Base-by-base conservation (phyloP, 1,140 invertebrate genomes). In the Eubasilissa regina region DNA sequence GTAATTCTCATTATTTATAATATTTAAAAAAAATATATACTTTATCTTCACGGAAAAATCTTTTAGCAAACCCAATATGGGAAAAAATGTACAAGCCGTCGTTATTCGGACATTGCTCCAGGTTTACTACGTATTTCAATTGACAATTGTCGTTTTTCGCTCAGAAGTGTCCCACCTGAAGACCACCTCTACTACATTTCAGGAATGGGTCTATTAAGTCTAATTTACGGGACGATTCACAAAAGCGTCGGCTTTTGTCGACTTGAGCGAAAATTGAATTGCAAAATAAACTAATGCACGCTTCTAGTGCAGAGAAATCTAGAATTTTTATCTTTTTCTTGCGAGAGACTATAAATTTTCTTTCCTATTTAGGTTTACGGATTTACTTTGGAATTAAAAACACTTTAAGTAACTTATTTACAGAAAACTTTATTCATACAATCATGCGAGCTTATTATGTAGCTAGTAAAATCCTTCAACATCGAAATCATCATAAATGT, bases 251-350 rank as follows among this genome's bases (percentile, higher is more conserved):
- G 70, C 10, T 74, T 74, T 55, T 55, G 70, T 43, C n/a, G 48
- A 74, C 70, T 74, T 74, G 70, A 47, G 53, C 17, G 25, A 56
- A 74, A 74, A 74, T 74, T 74, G 51, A 74, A 74, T 13, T 74
- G 44, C 66, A 51, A 70, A 70, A 70, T 70, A 51, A 70, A 35
- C 25, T 35, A 35, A 62, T 62, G 58, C 58, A 4, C 15, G 25
- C 1, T 62, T 12, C 19, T 21, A 11, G 25, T 25, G 58, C 58
- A 62, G 58, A 62, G 17, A 12, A 56, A 3, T 6, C 25, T 35
- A 35, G 25, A 35, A 35, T 35, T 35, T 35, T 35, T 6, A 6
- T 6, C 25, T 35, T 35, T 35, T 35, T 35, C 25, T 35, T 35
- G 1, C 25, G 25, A 35, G 6, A 35, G 25, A 35, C 25, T 35